Percentiles rank a stretch among this genome's conserved stretches.
phyloP scores from a whole-genome alignment of 1,140 invertebrate genomes.

The Drosophila quadrilineata region DNA sequence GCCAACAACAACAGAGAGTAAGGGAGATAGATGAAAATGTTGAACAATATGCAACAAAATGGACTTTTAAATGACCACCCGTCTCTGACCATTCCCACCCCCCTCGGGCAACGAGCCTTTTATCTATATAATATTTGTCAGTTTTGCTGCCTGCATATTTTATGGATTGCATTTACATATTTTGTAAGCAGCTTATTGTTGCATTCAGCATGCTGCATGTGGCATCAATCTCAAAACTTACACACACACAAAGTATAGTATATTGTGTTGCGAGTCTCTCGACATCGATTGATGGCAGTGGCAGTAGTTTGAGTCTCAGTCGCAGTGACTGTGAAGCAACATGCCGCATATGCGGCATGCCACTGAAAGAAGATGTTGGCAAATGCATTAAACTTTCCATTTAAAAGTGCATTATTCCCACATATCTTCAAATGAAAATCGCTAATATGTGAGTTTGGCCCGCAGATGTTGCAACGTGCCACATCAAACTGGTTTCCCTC shows the following conservation, averaged over 20 bases:
- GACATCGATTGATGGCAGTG: neutral
- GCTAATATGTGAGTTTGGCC: conserved; percentile 4
- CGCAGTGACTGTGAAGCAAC: too few species aligned
- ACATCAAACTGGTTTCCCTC: conserved; percentile 64
- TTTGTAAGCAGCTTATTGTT: conserved; percentile 7
- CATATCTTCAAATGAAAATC: conserved; percentile 26
- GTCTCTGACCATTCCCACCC: too few species aligned
- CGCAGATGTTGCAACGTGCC: conserved; percentile 20
- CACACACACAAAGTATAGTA: too few species aligned
- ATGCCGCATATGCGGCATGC: conserved; percentile 10
- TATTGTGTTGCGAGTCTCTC: too few species aligned
- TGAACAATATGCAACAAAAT: neutral
- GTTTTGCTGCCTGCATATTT: conserved; percentile 3
- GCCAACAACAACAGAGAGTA: neutral
- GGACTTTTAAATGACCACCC: too few species aligned
- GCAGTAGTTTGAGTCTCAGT: neutral
- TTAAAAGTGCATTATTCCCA: conserved; percentile 28
- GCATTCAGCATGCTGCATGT: neutral
- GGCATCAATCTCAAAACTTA: conserved; percentile 10
- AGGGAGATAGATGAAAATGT: neutral
- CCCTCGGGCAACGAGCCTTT: too few species aligned
- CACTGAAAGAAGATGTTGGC: too few species aligned
- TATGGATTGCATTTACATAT: conserved; percentile 6
- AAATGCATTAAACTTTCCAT: conserved; percentile 30
- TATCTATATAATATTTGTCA: too few species aligned